Conservation (phyloP, 2,888 invertebrate species). For the Ferdinandea cuprea region DNA sequence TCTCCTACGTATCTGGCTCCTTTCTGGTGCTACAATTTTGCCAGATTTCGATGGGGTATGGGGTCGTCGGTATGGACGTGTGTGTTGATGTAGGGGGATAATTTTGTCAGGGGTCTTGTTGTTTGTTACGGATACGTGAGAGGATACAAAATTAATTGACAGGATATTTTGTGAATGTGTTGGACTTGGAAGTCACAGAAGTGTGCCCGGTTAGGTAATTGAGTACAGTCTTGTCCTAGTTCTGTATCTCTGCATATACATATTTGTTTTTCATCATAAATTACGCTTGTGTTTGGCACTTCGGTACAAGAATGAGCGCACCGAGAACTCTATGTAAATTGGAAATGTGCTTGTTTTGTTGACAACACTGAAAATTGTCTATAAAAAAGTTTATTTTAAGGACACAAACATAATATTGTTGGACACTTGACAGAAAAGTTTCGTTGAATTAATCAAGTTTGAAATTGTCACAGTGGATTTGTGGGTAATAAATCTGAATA, state of each 20-base stretch:
- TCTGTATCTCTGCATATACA: no score
- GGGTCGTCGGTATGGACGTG: no score
- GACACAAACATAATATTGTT: not conserved
- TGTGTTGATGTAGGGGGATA: no score
- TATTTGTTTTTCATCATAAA: slow-evolving; percentile 19
- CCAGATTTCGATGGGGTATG: not conserved
- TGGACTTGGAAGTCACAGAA: slow-evolving; percentile 1
- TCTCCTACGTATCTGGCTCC: slow-evolving; percentile 12
- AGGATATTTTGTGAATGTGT: slow-evolving; percentile 8
- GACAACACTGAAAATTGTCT: not conserved
- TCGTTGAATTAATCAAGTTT: not conserved
- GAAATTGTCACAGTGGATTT: not conserved
- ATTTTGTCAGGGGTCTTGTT: slow-evolving; percentile 12
- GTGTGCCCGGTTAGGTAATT: slow-evolving; percentile 13
- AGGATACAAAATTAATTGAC: slow-evolving; percentile 32
- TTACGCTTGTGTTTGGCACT: slow-evolving; percentile 15
- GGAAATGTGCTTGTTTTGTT: not conserved
- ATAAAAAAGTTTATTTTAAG: slow-evolving; percentile 8
- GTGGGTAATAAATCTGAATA: not conserved
- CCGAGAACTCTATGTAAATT: not conserved
- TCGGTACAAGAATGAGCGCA: not conserved
- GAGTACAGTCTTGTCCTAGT: slow-evolving; percentile 1
- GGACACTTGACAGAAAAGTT: not conserved
- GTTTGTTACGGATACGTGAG: slow-evolving; percentile 24
- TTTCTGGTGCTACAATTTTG: slow-evolving; percentile 12